Conservation (phyloP, 2,797 vertebrate species). For the Spea hammondii region DNA sequence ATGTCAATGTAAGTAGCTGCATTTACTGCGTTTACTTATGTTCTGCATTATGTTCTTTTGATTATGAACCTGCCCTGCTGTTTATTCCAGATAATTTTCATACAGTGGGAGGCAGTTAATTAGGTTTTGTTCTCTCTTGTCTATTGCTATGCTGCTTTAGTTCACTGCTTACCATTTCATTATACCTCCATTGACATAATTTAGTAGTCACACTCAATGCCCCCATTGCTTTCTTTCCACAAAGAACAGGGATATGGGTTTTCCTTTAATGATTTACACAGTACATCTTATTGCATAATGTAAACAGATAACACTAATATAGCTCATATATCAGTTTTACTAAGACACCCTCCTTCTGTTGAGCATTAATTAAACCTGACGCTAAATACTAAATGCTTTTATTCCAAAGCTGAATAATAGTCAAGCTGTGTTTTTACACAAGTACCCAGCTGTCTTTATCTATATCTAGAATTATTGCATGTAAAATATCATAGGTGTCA, state of each 20-base stretch:
- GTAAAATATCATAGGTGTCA: no score
- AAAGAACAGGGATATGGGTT: constrained; percentile 19
- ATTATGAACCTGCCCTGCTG: neutral
- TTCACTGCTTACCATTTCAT: constrained; percentile 33
- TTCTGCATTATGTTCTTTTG: neutral
- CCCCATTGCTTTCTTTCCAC: constrained; percentile 25
- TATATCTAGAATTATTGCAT: no score
- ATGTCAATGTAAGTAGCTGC: no score
- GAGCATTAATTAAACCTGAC: no score
- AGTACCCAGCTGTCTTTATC: no score
- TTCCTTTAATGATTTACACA: neutral
- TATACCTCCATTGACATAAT: constrained; percentile 35
- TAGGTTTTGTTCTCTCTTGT: constrained; percentile 14
- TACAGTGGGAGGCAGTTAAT: constrained; percentile 14
- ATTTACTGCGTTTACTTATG: neutral
- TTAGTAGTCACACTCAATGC: constrained; percentile 26
- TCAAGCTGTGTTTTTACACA: no score
- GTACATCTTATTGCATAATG: neutral
- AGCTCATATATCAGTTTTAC: no score
- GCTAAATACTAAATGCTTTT: no score
- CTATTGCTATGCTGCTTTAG: constrained; percentile 16
- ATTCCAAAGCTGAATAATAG: no score
- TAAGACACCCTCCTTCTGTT: no score
- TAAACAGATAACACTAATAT: neutral
- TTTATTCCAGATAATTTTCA: neutral